These are phyloP conservation scores for Melolontha melolontha DNA, from an alignment of 2,888 invertebrate genomes.

Conservation along the genomic window DNA sequence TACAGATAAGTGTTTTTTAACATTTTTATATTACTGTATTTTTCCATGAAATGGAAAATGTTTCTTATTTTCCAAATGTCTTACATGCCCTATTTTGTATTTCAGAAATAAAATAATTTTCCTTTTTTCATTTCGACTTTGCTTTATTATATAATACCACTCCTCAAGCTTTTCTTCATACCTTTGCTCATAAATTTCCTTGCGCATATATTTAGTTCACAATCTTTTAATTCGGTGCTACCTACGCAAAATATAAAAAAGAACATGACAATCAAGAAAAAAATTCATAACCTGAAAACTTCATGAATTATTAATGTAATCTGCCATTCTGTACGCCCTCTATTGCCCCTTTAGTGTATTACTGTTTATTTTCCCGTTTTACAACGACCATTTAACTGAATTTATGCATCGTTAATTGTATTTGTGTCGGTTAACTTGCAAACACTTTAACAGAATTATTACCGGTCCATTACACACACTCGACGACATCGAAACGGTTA, in stretches of 20 bases:
- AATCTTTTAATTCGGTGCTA: no score
- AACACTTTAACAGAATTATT: slow-evolving; percentile 34
- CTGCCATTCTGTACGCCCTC: slow-evolving; percentile 9
- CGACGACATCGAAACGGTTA: slow-evolving; percentile 15
- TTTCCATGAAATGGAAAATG: no score
- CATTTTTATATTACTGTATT: no score
- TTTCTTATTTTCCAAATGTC: no score
- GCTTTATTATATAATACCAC: no score
- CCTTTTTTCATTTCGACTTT: no score
- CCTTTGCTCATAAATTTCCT: no score
- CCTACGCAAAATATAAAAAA: slow-evolving; percentile 1
- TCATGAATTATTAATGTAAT: slow-evolving; percentile 26
- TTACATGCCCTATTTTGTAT: no score
- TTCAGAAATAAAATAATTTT: no score
- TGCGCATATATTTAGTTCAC: no score
- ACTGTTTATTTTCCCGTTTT: slow-evolving; percentile 27
- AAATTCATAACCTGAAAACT: not conserved
- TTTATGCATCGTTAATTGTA: slow-evolving; percentile 35
- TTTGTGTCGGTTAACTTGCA: slow-evolving; percentile 36
- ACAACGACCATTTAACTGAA: slow-evolving; percentile 27
- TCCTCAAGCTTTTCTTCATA: no score
- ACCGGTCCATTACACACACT: slow-evolving; percentile 37
- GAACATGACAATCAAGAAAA: not conserved
- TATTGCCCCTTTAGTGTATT: slow-evolving; percentile 11
- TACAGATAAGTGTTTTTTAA: no score